These are phyloP conservation scores for Microctenopoma stevenorrisi DNA, from an alignment of 2,797 vertebrate genomes.

Conservation along the genomic window DNA sequence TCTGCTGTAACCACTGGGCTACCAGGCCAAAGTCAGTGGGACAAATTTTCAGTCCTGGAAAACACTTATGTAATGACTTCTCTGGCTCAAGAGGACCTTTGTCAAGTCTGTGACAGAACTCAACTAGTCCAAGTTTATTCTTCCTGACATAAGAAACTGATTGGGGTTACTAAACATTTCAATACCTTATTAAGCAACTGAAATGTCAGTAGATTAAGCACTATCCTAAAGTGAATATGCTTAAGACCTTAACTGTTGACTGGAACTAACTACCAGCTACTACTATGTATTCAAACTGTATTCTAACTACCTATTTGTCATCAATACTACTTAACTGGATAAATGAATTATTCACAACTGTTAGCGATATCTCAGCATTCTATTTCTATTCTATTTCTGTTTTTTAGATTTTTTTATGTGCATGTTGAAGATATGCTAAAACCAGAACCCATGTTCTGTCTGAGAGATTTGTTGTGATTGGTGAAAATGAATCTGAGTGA, in stretches of 20 bases:
- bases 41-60: too few species aligned
- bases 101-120: not conserved
- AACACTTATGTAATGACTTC: not conserved
- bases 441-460: not conserved
- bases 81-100: not conserved
- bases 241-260: too few species aligned
- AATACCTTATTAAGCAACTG: not conserved
- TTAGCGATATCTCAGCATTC: too few species aligned
- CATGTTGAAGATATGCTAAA: not conserved
- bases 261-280: too few species aligned
- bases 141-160: not conserved
- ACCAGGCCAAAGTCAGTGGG: too few species aligned
- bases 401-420: not conserved
- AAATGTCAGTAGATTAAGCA: not conserved
- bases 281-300: too few species aligned
- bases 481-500: conserved; percentile 38
- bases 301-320: too few species aligned
- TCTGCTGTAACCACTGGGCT: too few species aligned
- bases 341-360: too few species aligned
- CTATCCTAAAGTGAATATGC: too few species aligned
- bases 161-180: not conserved
- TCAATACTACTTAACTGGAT: too few species aligned
- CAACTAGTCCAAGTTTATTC: not conserved
- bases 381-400: too few species aligned
- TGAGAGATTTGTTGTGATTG: conserved; percentile 31